Conservation (phyloP, 2,113 vertebrate species). For the Misgurnus mizolepis region DNA sequence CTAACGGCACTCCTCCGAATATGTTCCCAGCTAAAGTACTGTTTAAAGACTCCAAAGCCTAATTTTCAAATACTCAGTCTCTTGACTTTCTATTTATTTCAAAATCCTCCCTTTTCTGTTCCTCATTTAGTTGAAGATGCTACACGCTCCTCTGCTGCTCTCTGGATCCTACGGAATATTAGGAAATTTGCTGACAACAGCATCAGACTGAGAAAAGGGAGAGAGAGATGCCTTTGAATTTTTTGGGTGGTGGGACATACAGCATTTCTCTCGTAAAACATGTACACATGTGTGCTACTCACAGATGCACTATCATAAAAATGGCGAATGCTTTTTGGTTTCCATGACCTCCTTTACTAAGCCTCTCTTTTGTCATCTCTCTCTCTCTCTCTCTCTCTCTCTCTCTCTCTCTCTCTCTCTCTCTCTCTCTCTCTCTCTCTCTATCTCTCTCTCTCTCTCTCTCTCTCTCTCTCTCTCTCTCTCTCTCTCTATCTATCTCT, state of each 20-base stretch:
- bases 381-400: constrained; percentile 36
- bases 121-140: constrained; percentile 33
- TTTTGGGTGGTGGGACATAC: not conserved
- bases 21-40: constrained; percentile 15
- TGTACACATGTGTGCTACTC: not conserved
- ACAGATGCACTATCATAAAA: constrained; percentile 7
- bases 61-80: constrained; percentile 15
- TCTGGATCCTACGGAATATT: constrained; percentile 12
- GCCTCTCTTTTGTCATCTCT: constrained; percentile 36
- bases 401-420: not conserved
- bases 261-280: constrained; percentile 14
- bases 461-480: no score
- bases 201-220: constrained; percentile 23
- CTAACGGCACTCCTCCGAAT: constrained; percentile 23
- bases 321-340: constrained; percentile 29
- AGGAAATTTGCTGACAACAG: constrained; percentile 42
- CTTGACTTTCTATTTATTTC: constrained; percentile 48
- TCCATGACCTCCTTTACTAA: constrained; percentile 48
- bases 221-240: constrained; percentile 1
- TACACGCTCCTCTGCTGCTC: constrained; percentile 21
- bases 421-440: constrained; percentile 28
- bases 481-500: not conserved
- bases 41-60: constrained; percentile 11
- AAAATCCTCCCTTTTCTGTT: constrained; percentile 33
- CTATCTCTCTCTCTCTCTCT: not conserved